Base-by-base conservation (phyloP, 1,140 invertebrate species). In the Drusus annulatus region DNA sequence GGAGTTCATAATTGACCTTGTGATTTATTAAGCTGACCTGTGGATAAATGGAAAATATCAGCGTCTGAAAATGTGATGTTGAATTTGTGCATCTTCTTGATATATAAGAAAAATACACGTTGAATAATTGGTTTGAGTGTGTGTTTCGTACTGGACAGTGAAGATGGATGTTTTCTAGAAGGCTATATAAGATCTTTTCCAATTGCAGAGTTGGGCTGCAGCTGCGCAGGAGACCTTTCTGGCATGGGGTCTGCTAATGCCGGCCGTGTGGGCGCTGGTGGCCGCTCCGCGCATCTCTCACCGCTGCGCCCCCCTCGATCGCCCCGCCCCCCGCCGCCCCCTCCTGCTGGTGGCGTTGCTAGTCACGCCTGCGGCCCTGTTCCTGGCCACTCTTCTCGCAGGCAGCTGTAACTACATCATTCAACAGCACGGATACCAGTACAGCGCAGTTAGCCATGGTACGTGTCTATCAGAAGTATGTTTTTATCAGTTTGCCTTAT, bases 181-280 rank as follows among this genome's bases (percentile, higher is more conserved):
- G n/a, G n/a, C n/a, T n/a, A n/a, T n/a, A n/a, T n/a, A n/a, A n/a
- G n/a, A n/a, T n/a, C 25, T 28, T 28, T 28, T 28, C 25, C 5
- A 28, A 28, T 28, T 28, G 2, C 25, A 96, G 92, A 94, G 94
- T 80, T 98, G 97, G 97, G 90, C 95, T 10, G 94, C 96, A 1
- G 97, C 97, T 0, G 94, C 95, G 0, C 93, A 96, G 85, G 96
- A 98, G 89, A 93, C 94, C 1, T 97, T 98, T 86, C 91, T 97
- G 23, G 97, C 96, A 0, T 98, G 96, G 97, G 95, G 95, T 10
- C 86, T 97, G 0, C 88, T 97, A n/a, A 96, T 97, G 0, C 89
- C 97, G 16, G 95, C 96, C 0, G 93, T 95, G 2, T 95, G 95
- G 63, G 91, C 95, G 68, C n/a, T 75, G 96, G 95, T 93, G 96